Base-by-base conservation (phyloP, 2,113 vertebrate species). In the Limanda limanda region DNA sequence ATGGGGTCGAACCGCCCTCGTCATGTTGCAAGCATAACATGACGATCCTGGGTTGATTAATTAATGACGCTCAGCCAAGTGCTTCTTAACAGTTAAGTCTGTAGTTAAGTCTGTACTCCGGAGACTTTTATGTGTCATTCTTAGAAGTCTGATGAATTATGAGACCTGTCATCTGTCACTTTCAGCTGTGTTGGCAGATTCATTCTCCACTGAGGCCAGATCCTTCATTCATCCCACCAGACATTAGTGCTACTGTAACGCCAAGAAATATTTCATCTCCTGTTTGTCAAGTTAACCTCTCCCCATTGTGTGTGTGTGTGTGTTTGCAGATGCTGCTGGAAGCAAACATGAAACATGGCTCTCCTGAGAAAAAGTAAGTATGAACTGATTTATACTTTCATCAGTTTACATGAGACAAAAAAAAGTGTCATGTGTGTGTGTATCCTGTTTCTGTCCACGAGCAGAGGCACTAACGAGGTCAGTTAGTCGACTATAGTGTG, bases 291-390 rank as follows among this genome's bases (percentile, higher is more conserved):
- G 31, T 31, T 31, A 31, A 31, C 31, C 5, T 7, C 31, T 31
- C 31, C 7, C 31, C 6, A 31, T 31, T 62, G 23, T 65, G 20
- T 21, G 20, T 58, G 59, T 40, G 8, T 80, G 23, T 84, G 48
- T 78, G 31, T 82, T 76, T 88, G 56, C 89, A 94, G 92, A 82
- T 85, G 81, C 63, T 17, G 10, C 52, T 59, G 31, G 42, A 77
- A 76, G 40, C 25, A 69, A 87, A 76, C 31, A 79, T 87, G 88
- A 95, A 86, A 86, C n/a, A 98, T 98, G 97, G 92, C 95, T 93
- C 89, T 97, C 63, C 85, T 97, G 89, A 95, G 94, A 83, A 97
- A 96, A 96, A 88, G 97, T 98, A 93, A 96, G 96, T 91, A 56
- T 56, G 21, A 54, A 25, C 23, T 15, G 75, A 25, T 72, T 76